A percentile compares a stretch with the other conserved stretches of the same genome.
Conservation (phyloP, 2,888 invertebrate genomes). For the Patella pellucida region DNA sequence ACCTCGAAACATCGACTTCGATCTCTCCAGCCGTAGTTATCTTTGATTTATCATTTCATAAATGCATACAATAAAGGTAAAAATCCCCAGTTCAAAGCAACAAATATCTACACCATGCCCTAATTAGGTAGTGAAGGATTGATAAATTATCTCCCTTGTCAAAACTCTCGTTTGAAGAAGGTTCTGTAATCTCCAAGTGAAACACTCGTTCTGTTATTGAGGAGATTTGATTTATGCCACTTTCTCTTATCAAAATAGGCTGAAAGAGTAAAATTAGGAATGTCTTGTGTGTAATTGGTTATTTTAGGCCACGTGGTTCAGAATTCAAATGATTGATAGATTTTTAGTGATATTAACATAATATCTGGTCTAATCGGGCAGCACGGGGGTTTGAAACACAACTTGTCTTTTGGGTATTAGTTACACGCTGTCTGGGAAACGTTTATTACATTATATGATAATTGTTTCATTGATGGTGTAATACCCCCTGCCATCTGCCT, state of each 20-base stretch:
- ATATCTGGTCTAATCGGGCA: neutral
- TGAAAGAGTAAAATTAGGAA: neutral
- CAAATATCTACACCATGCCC: conserved; percentile 9
- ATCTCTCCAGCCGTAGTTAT: neutral
- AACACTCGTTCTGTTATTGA: neutral
- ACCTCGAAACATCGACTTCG: neutral
- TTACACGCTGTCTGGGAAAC: neutral
- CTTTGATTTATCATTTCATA: conserved; percentile 8
- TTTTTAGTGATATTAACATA: neutral
- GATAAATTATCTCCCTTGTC: conserved; percentile 9
- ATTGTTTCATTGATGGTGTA: neutral
- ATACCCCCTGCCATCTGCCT: conserved; percentile 3
- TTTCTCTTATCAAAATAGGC: conserved; percentile 9
- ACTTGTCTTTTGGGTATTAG: neutral
- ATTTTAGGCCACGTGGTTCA: neutral
- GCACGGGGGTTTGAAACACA: neutral
- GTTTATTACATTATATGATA: conserved; percentile 5
- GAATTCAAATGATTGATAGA: neutral
- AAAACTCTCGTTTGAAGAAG: conserved; percentile 12
- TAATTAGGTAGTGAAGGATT: conserved; percentile 8
- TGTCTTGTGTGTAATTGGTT: neutral
- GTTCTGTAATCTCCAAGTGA: conserved; percentile 5
- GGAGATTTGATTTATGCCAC: conserved; percentile 7
- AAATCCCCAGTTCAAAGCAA: conserved; percentile 5
- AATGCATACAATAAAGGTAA: conserved; percentile 11